Evolutionary conservation across 2,113 vertebrate genomes (phyloP).

Genomic region (Xiphorhynchus elegans): DNA sequence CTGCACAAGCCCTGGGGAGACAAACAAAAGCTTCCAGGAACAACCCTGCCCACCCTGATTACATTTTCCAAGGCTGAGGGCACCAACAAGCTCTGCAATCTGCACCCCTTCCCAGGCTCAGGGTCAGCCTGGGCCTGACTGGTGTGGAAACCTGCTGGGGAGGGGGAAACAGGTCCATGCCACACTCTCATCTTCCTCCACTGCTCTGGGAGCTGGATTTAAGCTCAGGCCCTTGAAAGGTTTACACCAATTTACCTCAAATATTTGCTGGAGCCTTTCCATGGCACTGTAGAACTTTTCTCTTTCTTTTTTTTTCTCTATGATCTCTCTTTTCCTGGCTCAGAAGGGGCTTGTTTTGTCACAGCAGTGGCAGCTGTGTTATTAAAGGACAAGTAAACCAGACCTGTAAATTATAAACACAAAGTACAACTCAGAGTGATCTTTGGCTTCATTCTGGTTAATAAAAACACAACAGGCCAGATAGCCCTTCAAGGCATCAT

Average conservation of each 20-base stretch:
- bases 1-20: not conserved
- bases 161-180: not conserved
- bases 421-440: not conserved
- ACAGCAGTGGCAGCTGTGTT: not conserved
- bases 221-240: not conserved
- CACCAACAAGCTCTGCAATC: not conserved
- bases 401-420: not conserved
- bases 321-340: not conserved
- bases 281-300: not conserved
- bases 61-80: not conserved
- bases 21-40: not conserved
- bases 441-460: constrained; percentile 27
- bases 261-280: not conserved
- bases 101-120: no score
- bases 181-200: fast-evolving
- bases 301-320: fast-evolving
- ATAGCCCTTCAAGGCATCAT: not conserved
- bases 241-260: not conserved
- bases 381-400: not conserved
- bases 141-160: not conserved
- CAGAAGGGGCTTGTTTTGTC: not conserved
- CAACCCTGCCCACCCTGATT: not conserved
- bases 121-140: not conserved
- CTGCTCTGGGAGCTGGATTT: not conserved
- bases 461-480: not conserved